phyloP scores from a whole-genome alignment of 2,888 invertebrate species.

The Platerodrilus igneus region DNA sequence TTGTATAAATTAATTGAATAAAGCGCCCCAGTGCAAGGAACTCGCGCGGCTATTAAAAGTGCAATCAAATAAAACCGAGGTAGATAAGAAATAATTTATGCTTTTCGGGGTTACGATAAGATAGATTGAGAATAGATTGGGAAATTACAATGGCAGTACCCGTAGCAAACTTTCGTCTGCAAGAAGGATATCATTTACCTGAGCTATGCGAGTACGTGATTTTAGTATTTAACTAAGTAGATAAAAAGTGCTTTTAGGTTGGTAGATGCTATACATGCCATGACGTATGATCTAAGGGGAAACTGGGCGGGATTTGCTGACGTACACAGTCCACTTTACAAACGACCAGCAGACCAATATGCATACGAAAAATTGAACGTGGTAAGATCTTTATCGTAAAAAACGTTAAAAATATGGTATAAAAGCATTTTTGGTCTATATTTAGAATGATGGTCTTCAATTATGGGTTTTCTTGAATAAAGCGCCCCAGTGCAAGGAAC shows the following conservation, averaged over 20 bases:
- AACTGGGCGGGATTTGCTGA: constrained; percentile 92
- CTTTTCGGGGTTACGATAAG: too few relatives aligned
- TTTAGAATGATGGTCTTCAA: constrained; percentile 78
- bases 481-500: too few relatives aligned
- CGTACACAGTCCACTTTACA: constrained; percentile 81
- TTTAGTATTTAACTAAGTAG: too few relatives aligned
- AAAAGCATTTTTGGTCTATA: too few relatives aligned
- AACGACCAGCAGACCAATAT: constrained; percentile 81
- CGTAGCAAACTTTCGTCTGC: constrained; percentile 77
- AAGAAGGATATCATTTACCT: constrained; percentile 87
- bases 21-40: too few relatives aligned
- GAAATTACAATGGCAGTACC: constrained; percentile 89
- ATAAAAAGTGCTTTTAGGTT: constrained; percentile 52
- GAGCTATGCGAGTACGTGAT: constrained; percentile 76
- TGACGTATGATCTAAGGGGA: constrained; percentile 81
- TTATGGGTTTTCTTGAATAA: too few relatives aligned
- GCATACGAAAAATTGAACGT: constrained; percentile 87
- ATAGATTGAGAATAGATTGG: constrained; percentile 70
- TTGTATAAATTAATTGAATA: too few relatives aligned
- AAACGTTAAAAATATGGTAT: not conserved
- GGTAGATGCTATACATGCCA: constrained; percentile 77
- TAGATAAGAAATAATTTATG: too few relatives aligned
- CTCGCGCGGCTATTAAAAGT: too few relatives aligned
- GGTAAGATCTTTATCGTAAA: constrained; percentile 53
- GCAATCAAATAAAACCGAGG: too few relatives aligned